Percentiles rank a stretch among this genome's conserved stretches.
These are phyloP conservation scores for Sinella curviseta DNA, from an alignment of 1,140 invertebrate species.

Conservation along the genomic window DNA sequence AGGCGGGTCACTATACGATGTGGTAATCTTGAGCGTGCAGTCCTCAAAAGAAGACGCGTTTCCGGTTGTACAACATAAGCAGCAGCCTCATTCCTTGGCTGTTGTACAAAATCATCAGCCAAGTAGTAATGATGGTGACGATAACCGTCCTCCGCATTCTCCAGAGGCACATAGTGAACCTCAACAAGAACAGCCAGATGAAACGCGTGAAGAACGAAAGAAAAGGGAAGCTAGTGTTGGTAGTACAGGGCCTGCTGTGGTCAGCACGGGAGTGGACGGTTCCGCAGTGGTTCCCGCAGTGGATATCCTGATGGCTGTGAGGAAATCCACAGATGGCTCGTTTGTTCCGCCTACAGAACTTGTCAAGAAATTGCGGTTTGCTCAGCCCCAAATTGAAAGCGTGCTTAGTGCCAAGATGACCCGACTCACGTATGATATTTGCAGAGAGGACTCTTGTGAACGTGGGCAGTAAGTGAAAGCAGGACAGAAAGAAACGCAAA, in stretches of 20 bases:
- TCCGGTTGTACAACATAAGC: not conserved
- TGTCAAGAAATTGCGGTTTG: constrained; percentile 46
- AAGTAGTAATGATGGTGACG: not conserved
- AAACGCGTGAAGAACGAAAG: not conserved
- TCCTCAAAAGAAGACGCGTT: constrained; percentile 20
- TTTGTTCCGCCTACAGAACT: constrained; percentile 43
- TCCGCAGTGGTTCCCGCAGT: constrained; percentile 45
- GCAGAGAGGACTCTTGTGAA: constrained; percentile 46
- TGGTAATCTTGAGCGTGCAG: constrained; percentile 46
- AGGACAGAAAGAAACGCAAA: not conserved
- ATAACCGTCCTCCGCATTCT: not conserved
- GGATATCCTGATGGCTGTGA: constrained; percentile 46
- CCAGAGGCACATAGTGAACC: not conserved
- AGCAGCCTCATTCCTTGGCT: not conserved
- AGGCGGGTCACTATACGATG: constrained; percentile 42
- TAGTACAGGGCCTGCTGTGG: too few relatives aligned
- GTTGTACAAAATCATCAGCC: not conserved
- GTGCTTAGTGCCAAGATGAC: constrained; percentile 45
- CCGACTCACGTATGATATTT: constrained; percentile 44
- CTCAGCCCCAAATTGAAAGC: constrained; percentile 46
- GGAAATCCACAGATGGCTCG: constrained; percentile 43
- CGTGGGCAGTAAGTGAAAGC: constrained; percentile 44
- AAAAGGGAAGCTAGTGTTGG: not conserved
- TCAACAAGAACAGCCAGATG: too few relatives aligned
- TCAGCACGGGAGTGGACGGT: too few relatives aligned